A percentile compares a stretch with the other conserved stretches of the same genome.
These are phyloP conservation scores for Knipowitschia caucasica DNA, from an alignment of 2,797 vertebrate genomes.

Conservation along the genomic window DNA sequence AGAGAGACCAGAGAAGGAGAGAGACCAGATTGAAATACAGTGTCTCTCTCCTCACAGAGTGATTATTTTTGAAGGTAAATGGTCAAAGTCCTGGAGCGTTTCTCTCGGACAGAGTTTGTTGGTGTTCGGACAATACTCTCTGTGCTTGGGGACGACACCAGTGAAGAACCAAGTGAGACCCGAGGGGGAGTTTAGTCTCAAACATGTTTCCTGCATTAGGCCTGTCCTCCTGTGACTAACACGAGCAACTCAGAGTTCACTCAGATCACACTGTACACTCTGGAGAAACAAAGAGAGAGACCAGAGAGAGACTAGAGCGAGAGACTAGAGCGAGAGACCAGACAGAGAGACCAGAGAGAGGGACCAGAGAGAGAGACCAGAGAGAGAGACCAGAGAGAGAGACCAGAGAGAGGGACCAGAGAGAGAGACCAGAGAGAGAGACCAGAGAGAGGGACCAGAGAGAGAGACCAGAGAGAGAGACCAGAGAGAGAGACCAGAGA, in stretches of 20 bases:
- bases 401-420: too few relatives aligned
- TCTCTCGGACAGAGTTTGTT: background rate
- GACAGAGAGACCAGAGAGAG: too few relatives aligned
- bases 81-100: background rate
- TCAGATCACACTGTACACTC: conserved; percentile 28
- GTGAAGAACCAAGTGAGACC: conserved; percentile 20
- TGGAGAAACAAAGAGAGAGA: too few relatives aligned
- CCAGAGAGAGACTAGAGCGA: too few relatives aligned
- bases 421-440: too few relatives aligned
- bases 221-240: conserved; percentile 27
- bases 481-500: too few relatives aligned
- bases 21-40: background rate
- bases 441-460: too few relatives aligned
- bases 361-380: too few relatives aligned
- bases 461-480: too few relatives aligned
- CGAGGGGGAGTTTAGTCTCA: conserved; percentile 8
- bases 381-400: too few relatives aligned
- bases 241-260: conserved; percentile 32
- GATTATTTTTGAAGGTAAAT: background rate
- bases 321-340: too few relatives aligned
- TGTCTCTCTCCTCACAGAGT: background rate
- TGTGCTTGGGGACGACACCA: conserved; percentile 17
- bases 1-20: too few relatives aligned
- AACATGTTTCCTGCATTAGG: conserved; percentile 63
- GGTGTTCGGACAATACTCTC: background rate